Conservation (phyloP, 1,140 invertebrate genomes). For the Meteorus sp. region DNA sequence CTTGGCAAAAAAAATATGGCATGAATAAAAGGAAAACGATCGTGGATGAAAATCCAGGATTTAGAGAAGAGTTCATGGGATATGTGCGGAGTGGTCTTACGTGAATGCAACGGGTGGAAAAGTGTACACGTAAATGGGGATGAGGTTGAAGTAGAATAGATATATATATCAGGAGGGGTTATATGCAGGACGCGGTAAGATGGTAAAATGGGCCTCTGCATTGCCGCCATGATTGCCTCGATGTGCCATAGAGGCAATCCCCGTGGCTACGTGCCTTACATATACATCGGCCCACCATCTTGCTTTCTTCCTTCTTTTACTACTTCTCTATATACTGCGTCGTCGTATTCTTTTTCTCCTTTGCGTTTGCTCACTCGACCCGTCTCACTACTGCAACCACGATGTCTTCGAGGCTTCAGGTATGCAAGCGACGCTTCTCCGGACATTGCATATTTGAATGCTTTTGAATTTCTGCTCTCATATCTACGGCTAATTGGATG, state of each 20-base stretch:
- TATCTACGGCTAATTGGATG: slow-evolving; percentile 47
- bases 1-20: background rate
- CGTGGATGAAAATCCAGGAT: slow-evolving; percentile 16
- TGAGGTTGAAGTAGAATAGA: slow-evolving; percentile 30
- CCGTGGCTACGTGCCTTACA: slow-evolving; percentile 59
- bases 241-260: slow-evolving; percentile 61
- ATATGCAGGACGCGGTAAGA: slow-evolving; percentile 48
- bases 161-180: slow-evolving; percentile 36
- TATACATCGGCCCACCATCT: slow-evolving; percentile 55
- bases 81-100: slow-evolving; percentile 29
- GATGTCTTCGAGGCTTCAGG: slow-evolving; percentile 44
- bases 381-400: slow-evolving; percentile 14
- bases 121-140: slow-evolving; percentile 26
- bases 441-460: slow-evolving; percentile 49
- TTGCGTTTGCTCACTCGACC: slow-evolving; percentile 9
- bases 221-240: slow-evolving; percentile 61
- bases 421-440: slow-evolving; percentile 41
- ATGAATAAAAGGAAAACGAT: slow-evolving; percentile 10
- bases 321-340: background rate
- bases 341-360: slow-evolving; percentile 9
- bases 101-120: slow-evolving; percentile 28
- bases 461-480: slow-evolving; percentile 38
- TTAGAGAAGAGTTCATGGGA: slow-evolving; percentile 19
- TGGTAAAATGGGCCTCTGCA: slow-evolving; percentile 57
- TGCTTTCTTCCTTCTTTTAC: slow-evolving; percentile 30